Conservation (phyloP, 2,113 vertebrate genomes). For the Tiliqua scincoides region DNA sequence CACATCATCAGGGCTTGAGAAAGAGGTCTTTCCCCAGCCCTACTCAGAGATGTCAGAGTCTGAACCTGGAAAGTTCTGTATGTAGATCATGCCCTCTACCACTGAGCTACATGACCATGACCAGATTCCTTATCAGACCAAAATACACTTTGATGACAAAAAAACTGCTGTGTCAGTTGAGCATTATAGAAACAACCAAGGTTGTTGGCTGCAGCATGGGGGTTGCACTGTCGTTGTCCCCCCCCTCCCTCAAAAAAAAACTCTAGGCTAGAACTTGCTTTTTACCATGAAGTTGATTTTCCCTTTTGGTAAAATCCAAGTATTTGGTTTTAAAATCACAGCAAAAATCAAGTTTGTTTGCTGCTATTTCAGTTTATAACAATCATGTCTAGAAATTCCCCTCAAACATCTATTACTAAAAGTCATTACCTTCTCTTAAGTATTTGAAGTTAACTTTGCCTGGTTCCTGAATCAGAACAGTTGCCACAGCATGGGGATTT, state of each 20-base stretch:
- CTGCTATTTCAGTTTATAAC: neutral
- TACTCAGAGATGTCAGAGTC: too few species aligned
- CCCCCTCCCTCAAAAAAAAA: neutral
- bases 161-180: too few species aligned
- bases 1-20: too few species aligned
- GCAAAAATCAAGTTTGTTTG: neutral
- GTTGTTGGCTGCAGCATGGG: too few species aligned
- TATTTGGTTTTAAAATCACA: neutral
- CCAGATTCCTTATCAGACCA: neutral
- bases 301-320: neutral
- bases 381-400: neutral
- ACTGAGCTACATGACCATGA: too few species aligned
- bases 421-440: conserved; percentile 81
- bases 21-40: too few species aligned
- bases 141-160: neutral
- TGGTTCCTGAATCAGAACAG: conserved; percentile 85
- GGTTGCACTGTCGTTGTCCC: neutral
- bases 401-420: neutral
- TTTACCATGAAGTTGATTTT: neutral
- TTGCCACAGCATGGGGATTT: conserved; percentile 85
- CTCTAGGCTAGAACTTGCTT: neutral
- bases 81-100: too few species aligned
- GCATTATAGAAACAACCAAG: neutral
- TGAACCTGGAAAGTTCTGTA: too few species aligned
- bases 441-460: conserved; percentile 82